Base-by-base conservation (phyloP, 2,797 vertebrate species). In the Malacoraja senta region DNA sequence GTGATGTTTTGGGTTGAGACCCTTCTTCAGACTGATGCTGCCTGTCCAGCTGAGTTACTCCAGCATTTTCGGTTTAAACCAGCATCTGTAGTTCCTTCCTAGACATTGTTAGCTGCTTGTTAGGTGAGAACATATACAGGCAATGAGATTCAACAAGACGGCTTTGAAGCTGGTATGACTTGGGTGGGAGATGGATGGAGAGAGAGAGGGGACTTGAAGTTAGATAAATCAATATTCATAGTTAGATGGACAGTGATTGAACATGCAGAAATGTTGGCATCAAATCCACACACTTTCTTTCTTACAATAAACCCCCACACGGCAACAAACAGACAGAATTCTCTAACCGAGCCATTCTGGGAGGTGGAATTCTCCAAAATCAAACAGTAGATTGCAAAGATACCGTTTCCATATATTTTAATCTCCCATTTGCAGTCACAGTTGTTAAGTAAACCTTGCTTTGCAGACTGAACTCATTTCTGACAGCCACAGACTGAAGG, bases 381-480 rank as follows among this genome's bases (percentile, higher is more conserved):
- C 32, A 65, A 65, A 63, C 17, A 17, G 29, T 6, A 38, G n/a
- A 65, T 65, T 91, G 4, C 15, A 74, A 53, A 74, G 38, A 76
- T 44, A 53, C 29, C 3, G 13, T 26, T 8, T 90, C 35, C 21
- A 24, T 91, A 68, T 26, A 91, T 76, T 76, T 53, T 92, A 53
- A 58, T 58, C 83, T 13, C 68, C 68, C 32, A 0, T 53, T 92
- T 92, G 10, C 90, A n/a, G 65, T 53, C 88, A 15, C n/a, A 19
- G n/a, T 88, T 65, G n/a, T 88, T 68, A 88, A 35, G 10, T 88
- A 68, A 88, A 65, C 17, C 63, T 68, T 8, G 21, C 32, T 21
- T 32, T 88, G 84, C n/a, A 68, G 84, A 68, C 9, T 88, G 84
- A 35, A 88, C 61, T 92, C 71, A 76, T 92, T 92, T 92, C 44